These are phyloP conservation scores for Lasioglossum zephyrum DNA, from an alignment of 2,888 invertebrate genomes.

Conservation along the genomic window DNA sequence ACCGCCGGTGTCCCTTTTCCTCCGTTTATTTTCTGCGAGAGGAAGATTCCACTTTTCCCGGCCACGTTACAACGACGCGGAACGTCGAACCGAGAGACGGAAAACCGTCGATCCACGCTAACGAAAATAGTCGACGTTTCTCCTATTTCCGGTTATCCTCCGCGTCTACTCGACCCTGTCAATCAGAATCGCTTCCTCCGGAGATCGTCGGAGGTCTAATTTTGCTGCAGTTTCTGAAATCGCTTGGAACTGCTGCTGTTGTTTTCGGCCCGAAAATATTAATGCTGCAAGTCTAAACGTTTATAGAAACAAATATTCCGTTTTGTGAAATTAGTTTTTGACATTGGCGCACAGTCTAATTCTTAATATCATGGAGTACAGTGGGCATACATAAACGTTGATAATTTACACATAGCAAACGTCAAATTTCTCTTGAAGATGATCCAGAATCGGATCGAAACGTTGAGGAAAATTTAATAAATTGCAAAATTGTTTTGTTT, in stretches of 20 bases:
- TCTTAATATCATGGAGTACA: too few relatives aligned
- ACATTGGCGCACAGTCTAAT: too few relatives aligned
- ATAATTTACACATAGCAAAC: too few relatives aligned
- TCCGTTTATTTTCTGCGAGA: not conserved
- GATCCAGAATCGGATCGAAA: too few relatives aligned
- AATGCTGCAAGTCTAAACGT: too few relatives aligned
- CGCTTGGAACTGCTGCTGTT: not conserved
- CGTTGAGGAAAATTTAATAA: too few relatives aligned
- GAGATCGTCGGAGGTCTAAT: not conserved
- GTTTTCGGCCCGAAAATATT: not conserved
- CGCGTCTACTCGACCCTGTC: constrained; percentile 9
- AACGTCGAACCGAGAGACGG: constrained; percentile 8
- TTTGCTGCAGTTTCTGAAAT: not conserved
- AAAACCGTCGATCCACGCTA: not conserved
- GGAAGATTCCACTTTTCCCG: not conserved
- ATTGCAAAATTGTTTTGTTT: too few relatives aligned
- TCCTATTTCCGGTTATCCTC: constrained; percentile 6
- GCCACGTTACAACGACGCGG: not conserved
- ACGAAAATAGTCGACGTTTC: not conserved
- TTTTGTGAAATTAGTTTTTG: too few relatives aligned
- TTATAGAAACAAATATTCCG: too few relatives aligned
- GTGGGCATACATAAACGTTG: too few relatives aligned
- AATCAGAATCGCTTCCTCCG: constrained; percentile 36
- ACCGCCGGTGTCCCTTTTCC: not conserved
- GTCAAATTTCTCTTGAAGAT: too few relatives aligned